Base-by-base conservation (phyloP, 1,140 invertebrate genomes). In the Camponotus pennsylvanicus region DNA sequence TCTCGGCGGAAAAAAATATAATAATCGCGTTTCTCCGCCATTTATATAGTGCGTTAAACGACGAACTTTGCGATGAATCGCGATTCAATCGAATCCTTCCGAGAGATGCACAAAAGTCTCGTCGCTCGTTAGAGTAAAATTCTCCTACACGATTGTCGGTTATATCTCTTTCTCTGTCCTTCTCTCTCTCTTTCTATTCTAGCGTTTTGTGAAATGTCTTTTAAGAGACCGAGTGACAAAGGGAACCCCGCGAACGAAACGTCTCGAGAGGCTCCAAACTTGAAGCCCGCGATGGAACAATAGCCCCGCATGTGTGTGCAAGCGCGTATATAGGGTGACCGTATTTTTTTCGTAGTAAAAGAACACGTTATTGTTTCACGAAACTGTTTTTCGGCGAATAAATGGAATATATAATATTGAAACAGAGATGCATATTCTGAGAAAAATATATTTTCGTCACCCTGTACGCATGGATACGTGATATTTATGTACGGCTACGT, bases 81-180 rank as follows among this genome's bases (percentile, higher is more conserved):
- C 63, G 49, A 77, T 64, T 76, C 69, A 76, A 89, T 89, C 83
- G 87, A 70, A 67, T 86, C 85, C 73, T 57, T 71, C 32, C 40
- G 5, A 86, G 76, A 86, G 76, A 79, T 18, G 66, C 55, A 75
- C 80, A 88, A 89, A 88, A 71, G 73, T 86, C 67, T 57, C 52
- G 45, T 11, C 49, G 76, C 73, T 91, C 78, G 89, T 91, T 91
- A 88, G 66, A 90, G 63, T 71, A 67, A 75, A 90, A 85, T 88
- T 86, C 78, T 88, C 85, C 7, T 59, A 70, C 49, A 55, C 70
- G 55, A 69, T 32, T 57, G 32, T 27, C 27, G 73, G 86, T 90
- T 89, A 88, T 27, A 63, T 55, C n/a, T 52, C n/a, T 27, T 27
- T 27, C 27, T 27, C 27, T 1, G 27, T 27, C 27, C 1, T 27